Evolutionary conservation across 2,888 invertebrate genomes (phyloP).

Genomic region (Metacarcinus magister): DNA sequence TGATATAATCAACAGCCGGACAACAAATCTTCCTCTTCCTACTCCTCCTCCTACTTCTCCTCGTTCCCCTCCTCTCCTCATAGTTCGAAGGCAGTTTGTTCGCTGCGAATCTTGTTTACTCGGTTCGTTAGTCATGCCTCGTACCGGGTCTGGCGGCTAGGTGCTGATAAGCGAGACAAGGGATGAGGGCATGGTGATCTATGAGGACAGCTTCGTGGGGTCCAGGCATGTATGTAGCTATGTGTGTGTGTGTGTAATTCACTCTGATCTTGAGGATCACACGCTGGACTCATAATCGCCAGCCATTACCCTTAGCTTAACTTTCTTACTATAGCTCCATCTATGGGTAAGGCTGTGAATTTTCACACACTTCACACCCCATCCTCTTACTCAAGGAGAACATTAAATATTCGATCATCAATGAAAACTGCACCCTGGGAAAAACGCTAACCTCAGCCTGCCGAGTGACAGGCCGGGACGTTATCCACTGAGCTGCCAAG

Average conservation of each 20-base stretch:
- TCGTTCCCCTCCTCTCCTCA: background rate
- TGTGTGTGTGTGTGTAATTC: background rate
- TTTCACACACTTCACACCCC: too few species aligned
- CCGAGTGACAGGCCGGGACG: too few species aligned
- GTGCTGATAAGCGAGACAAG: conserved; percentile 13
- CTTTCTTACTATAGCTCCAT: too few species aligned
- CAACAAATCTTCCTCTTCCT: background rate
- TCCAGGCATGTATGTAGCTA: background rate
- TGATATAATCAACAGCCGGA: background rate
- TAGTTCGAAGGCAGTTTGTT: background rate
- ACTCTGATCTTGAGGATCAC: too few species aligned
- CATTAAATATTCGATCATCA: too few species aligned
- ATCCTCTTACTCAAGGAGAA: too few species aligned
- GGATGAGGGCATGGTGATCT: background rate
- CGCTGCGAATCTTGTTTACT: background rate
- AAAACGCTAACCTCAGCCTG: too few species aligned
- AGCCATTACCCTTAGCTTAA: too few species aligned
- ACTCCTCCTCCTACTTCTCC: background rate
- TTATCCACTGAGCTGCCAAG: too few species aligned
- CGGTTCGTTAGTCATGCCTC: background rate
- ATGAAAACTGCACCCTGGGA: too few species aligned
- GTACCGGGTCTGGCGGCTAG: background rate
- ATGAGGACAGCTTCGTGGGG: background rate
- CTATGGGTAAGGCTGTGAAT: too few species aligned
- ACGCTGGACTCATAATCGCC: too few species aligned